Conservation (phyloP, 1,140 invertebrate species). For the Bombus superbus region DNA sequence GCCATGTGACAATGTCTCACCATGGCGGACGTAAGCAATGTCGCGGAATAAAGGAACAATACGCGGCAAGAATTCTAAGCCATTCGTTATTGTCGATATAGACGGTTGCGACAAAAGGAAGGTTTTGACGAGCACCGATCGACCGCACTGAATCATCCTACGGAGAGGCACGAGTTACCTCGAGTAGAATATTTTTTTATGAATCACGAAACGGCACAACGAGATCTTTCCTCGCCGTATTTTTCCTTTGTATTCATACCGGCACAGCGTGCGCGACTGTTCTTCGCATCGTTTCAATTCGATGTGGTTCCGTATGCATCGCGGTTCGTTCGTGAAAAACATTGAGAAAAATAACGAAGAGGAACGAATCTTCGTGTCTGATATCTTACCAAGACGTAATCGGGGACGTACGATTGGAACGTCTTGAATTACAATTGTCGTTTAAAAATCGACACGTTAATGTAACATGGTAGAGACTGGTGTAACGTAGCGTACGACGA, state of each 20-base stretch:
- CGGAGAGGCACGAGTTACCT: constrained; percentile 3
- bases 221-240: not conserved
- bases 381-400: not conserved
- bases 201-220: constrained; percentile 6
- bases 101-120: not conserved
- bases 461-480: not conserved
- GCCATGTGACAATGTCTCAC: not conserved
- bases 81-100: constrained; percentile 14
- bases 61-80: constrained; percentile 26
- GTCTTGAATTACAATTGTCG: not conserved
- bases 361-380: not conserved
- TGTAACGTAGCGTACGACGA: too few relatives aligned
- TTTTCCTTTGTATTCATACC: constrained; percentile 28
- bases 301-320: constrained; percentile 4
- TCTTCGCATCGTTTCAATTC: not conserved
- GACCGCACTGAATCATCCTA: constrained; percentile 32
- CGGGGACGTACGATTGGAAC: not conserved
- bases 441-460: not conserved
- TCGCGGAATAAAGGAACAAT: constrained; percentile 12
- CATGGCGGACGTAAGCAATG: not conserved
- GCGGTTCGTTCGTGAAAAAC: not conserved
- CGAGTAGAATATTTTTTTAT: constrained; percentile 37
- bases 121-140: constrained; percentile 27
- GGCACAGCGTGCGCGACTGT: not conserved
- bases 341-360: not conserved